Base-by-base conservation (phyloP, 2,888 invertebrate species). In the Pterostichus madidus region DNA sequence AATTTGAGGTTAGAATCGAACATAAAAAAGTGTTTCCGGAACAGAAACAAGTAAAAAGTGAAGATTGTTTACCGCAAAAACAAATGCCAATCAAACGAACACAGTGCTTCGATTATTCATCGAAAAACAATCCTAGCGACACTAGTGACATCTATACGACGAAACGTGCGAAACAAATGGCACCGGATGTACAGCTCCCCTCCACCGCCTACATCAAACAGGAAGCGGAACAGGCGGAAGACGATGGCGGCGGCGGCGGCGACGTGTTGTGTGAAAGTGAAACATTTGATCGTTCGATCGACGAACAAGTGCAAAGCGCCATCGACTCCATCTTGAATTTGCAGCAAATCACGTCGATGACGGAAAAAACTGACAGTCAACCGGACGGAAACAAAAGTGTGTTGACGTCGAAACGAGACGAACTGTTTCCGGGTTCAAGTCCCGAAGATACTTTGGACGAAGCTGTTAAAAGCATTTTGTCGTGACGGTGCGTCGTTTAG, bases 281-380 rank as follows among this genome's bases (percentile, higher is more conserved):
- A 10, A 59, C 59, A 11, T 90, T 89, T 80, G 92, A 93, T 86
- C 94, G 94, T 86, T 94, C 94, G 86, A 94, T 95, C 84, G 94
- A 94, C 85, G 94, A 94, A 39, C 95, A 96, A 89, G 95, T 96
- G 84, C 95, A 95, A 89, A 95, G 94, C 87, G 95, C 95, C 84
- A 95, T 95, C 86, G 95, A 95, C 88, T 95, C 95, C 87, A 95
- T 95, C 87, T 90, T 95, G 84, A 95, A 95, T 89, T 90, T 95
- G 85, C 94, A 94, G 87, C 91, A 88, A 89, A 92, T 80, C 31
- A 35, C 71, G 4, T 73, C 71, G 31, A 71, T 39, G 71, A 53
- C 80, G 39, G 73, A 53, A 5, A 80, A 35, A 24, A 7, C 13
- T 52, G 80, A 52, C 0, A 10, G 32, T 24, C 15, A 64, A 31